Percentiles rank a stretch among this genome's conserved stretches.
phyloP scores from a whole-genome alignment of 2,888 invertebrate species.

The Thecocarcelia acutangulata region DNA sequence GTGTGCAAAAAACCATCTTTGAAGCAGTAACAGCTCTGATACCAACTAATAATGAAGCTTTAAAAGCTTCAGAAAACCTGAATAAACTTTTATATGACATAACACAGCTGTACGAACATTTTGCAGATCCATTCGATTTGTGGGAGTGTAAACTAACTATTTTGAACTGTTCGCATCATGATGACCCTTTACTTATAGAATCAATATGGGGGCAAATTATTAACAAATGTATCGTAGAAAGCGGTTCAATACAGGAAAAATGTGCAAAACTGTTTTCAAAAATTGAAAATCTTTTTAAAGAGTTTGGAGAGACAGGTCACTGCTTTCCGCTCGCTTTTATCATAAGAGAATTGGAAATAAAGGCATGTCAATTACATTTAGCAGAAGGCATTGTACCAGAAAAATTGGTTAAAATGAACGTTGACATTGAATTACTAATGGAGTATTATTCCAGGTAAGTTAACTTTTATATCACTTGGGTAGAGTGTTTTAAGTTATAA shows the following conservation, averaged over 20 bases:
- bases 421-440: slow-evolving; percentile 89
- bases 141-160: slow-evolving; percentile 97
- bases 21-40: slow-evolving; percentile 84
- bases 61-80: slow-evolving; percentile 86
- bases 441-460: slow-evolving; percentile 87
- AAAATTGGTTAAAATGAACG: slow-evolving; percentile 88
- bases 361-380: slow-evolving; percentile 88
- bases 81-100: slow-evolving; percentile 93
- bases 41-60: slow-evolving; percentile 82
- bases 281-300: slow-evolving; percentile 88
- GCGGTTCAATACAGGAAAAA: slow-evolving; percentile 82
- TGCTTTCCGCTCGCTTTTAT: slow-evolving; percentile 95
- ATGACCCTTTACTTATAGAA: slow-evolving; percentile 93
- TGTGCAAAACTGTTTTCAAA: slow-evolving; percentile 88
- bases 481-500: no score
- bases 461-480: not conserved
- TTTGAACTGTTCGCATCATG: slow-evolving; percentile 96
- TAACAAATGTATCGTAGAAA: slow-evolving; percentile 78
- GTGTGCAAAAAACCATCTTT: slow-evolving; percentile 88
- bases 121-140: slow-evolving; percentile 93
- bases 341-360: slow-evolving; percentile 89
- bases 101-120: slow-evolving; percentile 94
- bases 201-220: slow-evolving; percentile 94
- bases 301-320: slow-evolving; percentile 90
- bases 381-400: slow-evolving; percentile 89